Base-by-base conservation (phyloP, 2,113 vertebrate genomes). In the Puma concolor region DNA sequence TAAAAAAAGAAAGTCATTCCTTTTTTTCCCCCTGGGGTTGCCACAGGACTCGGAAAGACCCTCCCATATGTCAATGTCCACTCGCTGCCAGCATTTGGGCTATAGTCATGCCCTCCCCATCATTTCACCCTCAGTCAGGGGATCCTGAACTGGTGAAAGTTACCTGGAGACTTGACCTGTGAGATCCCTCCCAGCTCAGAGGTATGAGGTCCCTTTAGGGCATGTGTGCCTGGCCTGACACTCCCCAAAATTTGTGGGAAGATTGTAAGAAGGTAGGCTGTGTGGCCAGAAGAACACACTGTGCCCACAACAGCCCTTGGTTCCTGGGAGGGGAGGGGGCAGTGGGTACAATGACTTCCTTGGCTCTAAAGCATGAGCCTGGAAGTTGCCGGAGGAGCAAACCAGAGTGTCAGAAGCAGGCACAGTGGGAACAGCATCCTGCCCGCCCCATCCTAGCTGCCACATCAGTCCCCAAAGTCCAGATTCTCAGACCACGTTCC, bases 71-170 rank as follows among this genome's bases (percentile, higher is more conserved):
- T 88, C 50, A 21, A 54, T 29, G 31, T 21, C 33, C 14, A 25
- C 44, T 86, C n/a, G 7, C 38, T 57, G 60, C 41, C 67, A 44
- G 36, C 67, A 54, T 66, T 93, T 4, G 16, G 25, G 52, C 69
- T 36, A 15, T 60, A 33, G 67, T 50, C 6, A 0, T 77, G 9
- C 82, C 63, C 23, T 89, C 21, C 63, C 69, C 50, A 41, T 71
- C 27, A 17, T 79, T 96, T 93, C 69, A 50, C 27, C 57, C 36
- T 74, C 33, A 38, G 8, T n/a, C 69, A 63, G 74, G n/a, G 63
- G 17, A 88, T 85, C 44, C 92, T 93, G 60, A 88, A 69, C 89
- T 67, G 64, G 57, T 81, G 57, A 87, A 96, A 92, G 80, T 36
- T 31, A 38, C 29, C 79, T 91, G 17, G 71, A 69, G 25, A 76